Conservation (phyloP, 2,113 vertebrate genomes). For the Pimephales promelas region DNA sequence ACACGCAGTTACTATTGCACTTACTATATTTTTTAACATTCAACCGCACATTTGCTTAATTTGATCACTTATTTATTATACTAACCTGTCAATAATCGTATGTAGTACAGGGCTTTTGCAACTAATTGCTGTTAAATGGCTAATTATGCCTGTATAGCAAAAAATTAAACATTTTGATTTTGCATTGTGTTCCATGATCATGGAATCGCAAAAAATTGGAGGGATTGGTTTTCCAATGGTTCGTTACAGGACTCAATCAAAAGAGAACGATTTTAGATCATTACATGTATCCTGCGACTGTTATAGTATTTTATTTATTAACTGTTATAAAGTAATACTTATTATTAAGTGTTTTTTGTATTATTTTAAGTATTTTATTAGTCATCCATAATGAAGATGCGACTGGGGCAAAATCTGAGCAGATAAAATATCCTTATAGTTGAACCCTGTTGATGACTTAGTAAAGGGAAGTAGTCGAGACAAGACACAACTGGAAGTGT, state of each 20-base stretch:
- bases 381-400: background rate
- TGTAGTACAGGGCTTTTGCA: background rate
- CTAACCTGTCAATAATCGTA: background rate
- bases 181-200: no score
- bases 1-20: background rate
- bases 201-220: background rate
- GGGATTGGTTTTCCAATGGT: background rate
- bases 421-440: background rate
- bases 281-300: no score
- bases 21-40: background rate
- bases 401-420: background rate
- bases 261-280: no score
- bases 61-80: background rate
- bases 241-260: no score
- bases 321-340: background rate
- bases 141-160: no score
- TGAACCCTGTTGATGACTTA: slow-evolving; percentile 32
- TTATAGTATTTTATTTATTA: background rate
- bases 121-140: no score
- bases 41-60: background rate
- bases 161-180: no score
- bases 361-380: background rate
- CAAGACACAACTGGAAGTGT: slow-evolving; percentile 43
- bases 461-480: slow-evolving; percentile 22
- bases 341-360: background rate